Evolutionary conservation across 1,140 invertebrate species (phyloP).

Genomic region (Penaeus indicus): DNA sequence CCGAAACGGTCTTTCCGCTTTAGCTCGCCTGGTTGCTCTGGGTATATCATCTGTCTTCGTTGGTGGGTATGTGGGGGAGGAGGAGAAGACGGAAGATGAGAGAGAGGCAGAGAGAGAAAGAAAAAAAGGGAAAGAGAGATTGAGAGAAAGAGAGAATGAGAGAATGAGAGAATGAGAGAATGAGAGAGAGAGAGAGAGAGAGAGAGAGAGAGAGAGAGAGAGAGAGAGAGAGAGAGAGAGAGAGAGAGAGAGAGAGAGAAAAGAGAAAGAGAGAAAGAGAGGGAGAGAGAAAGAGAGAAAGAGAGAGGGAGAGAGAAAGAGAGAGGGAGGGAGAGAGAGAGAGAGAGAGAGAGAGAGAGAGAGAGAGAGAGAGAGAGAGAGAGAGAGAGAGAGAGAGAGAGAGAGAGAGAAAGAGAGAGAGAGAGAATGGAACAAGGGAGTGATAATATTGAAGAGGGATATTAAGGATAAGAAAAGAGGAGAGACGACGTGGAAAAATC

Average conservation of each 20-base stretch:
- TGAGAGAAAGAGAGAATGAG: not conserved
- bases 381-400: not conserved
- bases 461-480: not conserved
- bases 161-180: not conserved
- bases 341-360: not conserved
- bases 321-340: not conserved
- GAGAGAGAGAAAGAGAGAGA: not conserved
- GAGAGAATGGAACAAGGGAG: not conserved
- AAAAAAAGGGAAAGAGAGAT: too few species aligned
- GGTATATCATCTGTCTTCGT: too few species aligned
- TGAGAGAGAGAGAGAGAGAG: conserved; percentile 16
- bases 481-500: not conserved
- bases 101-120: too few species aligned
- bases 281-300: too few species aligned
- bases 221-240: not conserved
- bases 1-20: too few species aligned
- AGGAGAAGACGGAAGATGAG: too few species aligned
- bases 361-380: not conserved
- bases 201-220: not conserved
- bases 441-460: not conserved
- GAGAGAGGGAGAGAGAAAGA: not conserved
- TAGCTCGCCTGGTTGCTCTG: too few species aligned
- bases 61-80: too few species aligned
- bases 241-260: too few species aligned
- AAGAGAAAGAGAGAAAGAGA: too few species aligned